phyloP scores from a whole-genome alignment of 2,797 vertebrate species.

The Typhlichthys eigenmanni region DNA sequence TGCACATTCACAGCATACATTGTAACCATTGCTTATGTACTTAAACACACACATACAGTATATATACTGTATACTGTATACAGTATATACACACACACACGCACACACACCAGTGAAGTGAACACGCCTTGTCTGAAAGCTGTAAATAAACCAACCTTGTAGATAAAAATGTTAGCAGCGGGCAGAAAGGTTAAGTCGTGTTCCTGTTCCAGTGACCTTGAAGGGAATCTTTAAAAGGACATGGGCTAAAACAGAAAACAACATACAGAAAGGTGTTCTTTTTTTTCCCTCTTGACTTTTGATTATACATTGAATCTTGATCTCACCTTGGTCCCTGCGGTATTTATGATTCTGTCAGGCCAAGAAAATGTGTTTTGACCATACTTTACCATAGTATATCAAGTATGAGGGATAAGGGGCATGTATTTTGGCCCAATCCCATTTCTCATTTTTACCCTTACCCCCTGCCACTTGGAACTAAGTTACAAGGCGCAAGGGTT shows the following conservation, averaged over 20 bases:
- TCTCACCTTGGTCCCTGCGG: not conserved
- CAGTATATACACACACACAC: not conserved
- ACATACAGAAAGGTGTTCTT: not conserved
- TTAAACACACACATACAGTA: not conserved
- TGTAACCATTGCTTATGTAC: not conserved
- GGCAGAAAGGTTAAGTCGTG: not conserved
- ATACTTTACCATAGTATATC: not conserved
- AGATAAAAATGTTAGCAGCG: conserved; percentile 1
- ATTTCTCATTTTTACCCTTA: no score
- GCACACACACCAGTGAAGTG: not conserved
- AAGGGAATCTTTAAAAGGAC: not conserved
- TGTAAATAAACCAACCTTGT: not conserved
- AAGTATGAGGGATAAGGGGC: no score
- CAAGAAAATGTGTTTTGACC: not conserved
- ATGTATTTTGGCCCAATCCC: no score
- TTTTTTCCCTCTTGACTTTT: not conserved
- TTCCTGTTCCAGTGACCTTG: not conserved
- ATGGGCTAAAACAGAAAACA: not conserved
- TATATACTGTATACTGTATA: conserved; percentile 20
- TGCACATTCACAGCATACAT: not conserved
- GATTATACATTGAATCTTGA: not conserved
- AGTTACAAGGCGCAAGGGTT: no score
- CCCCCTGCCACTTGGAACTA: no score
- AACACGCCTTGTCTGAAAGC: not conserved
- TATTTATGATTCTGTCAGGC: not conserved